phyloP scores from a whole-genome alignment of 2,797 vertebrate genomes.

The Sus cebifrons region DNA sequence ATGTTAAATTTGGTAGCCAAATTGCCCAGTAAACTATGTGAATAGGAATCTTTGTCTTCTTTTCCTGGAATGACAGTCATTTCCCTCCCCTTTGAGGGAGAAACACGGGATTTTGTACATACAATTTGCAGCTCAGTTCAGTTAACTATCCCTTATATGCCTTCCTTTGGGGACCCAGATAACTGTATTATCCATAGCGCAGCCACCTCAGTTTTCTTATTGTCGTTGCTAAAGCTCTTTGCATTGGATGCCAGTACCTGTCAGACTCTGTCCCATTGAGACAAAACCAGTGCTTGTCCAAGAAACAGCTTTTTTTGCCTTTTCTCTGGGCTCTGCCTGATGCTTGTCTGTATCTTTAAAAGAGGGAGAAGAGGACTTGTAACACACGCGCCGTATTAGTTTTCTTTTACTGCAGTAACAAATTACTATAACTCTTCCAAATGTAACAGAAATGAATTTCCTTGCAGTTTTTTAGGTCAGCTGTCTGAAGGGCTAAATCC shows the following conservation, averaged over 20 bases:
- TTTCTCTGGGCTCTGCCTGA: neutral
- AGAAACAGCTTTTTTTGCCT: neutral
- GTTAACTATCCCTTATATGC: conserved; percentile 44
- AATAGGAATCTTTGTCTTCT: neutral
- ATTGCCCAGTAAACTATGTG: conserved; percentile 30
- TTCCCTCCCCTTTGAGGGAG: conserved; percentile 37
- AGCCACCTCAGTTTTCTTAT: conserved; percentile 46
- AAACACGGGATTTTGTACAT: conserved; percentile 33
- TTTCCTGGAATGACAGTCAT: conserved; percentile 45
- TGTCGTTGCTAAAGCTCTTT: neutral
- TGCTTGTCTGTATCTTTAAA: neutral
- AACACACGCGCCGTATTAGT: neutral
- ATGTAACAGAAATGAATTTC: neutral
- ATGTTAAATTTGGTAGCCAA: conserved; percentile 34
- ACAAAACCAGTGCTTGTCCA: neutral
- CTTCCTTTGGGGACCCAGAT: conserved; percentile 7
- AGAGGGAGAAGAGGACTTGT: neutral
- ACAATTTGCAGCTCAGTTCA: conserved; percentile 51
- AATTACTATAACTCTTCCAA: neutral
- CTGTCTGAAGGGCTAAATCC: neutral
- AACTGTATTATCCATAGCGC: conserved; percentile 14
- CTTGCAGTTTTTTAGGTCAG: neutral
- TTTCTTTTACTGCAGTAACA: neutral
- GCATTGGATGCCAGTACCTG: neutral
- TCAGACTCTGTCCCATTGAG: neutral